Percentiles rank a stretch among this genome's conserved stretches.
Conservation (phyloP, 2,113 vertebrate genomes). For the Meles meles region DNA sequence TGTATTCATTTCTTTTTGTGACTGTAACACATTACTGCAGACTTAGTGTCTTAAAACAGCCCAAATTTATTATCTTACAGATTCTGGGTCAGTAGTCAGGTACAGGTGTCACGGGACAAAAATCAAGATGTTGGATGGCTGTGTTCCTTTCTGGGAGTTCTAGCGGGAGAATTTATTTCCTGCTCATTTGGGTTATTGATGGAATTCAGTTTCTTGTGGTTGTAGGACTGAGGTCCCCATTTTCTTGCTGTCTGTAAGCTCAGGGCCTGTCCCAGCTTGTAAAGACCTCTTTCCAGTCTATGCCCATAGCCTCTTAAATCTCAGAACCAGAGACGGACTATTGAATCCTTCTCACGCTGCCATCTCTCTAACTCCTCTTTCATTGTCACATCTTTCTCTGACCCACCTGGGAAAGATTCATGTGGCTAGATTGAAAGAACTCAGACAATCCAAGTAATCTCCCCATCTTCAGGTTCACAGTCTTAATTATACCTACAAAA, state of each 20-base stretch:
- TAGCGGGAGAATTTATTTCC: neutral
- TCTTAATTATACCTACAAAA: neutral
- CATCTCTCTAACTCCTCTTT: neutral
- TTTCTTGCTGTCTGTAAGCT: neutral
- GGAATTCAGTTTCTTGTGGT: neutral
- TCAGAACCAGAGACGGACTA: neutral
- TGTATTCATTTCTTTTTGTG: neutral
- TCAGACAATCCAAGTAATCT: neutral
- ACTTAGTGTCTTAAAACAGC: neutral
- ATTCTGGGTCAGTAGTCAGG: neutral
- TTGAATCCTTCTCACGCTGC: neutral
- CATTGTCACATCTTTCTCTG: slow-evolving; percentile 3
- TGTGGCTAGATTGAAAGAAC: neutral
- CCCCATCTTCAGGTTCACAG: neutral
- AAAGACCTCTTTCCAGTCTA: neutral
- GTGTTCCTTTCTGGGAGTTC: neutral
- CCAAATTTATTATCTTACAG: neutral
- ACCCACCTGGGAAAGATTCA: neutral
- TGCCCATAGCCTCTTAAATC: neutral
- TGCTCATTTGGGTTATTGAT: neutral
- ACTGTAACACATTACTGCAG: neutral
- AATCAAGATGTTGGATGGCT: neutral
- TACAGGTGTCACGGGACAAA: neutral
- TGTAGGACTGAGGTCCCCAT: neutral
- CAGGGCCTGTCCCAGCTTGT: neutral